Base-by-base conservation (phyloP, 2,797 vertebrate species). In the Typhlichthys eigenmanni region DNA sequence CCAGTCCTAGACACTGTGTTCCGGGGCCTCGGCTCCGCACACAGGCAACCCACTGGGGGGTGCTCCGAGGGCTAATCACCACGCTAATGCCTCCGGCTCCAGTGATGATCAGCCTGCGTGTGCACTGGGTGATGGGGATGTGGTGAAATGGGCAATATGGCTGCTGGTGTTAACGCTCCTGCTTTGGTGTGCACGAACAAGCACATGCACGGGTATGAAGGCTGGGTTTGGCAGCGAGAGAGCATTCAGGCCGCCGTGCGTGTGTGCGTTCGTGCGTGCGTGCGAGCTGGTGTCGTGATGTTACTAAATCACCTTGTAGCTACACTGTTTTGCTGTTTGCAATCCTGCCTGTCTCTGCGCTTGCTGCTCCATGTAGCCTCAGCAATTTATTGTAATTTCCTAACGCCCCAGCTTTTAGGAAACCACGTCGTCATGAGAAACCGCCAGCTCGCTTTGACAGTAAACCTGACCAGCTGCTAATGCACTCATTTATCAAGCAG, bases 121-220 rank as follows among this genome's bases (percentile, higher is more conserved):
- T 79, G 86, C 87, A 90, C 87, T 86, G 93, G 95, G 91, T 91
- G 92, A 91, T 89, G 93, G 94, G 94, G 92, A 91, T 92, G 86
- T 84, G 93, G 95, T 94, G 91, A 91, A 93, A 95, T 93, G 95
- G 95, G 95, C 94, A 98, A 93, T 92, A 93, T 92, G 90, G 90
- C 88, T 91, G 69, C 83, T 82, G 82, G 81, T 87, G 24, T 29
- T 43, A 43, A 87, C 85, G 88, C 84, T 71, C 84, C 62, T 74
- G 64, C 66, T 66, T 69, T 68, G 54, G 63, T 64, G 17, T 72
- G 51, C 16, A 51, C 71, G 46, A 66, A 43, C 34, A 61, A 75
- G 57, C 67, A 58, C 7, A 32, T 59, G 55, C 43, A 47, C 13
- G 16, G 57, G 59, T 72, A 16, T 60, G 24, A 63, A 51, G 63